phyloP scores from a whole-genome alignment of 2,888 invertebrate species.

The Pterostichus niger region DNA sequence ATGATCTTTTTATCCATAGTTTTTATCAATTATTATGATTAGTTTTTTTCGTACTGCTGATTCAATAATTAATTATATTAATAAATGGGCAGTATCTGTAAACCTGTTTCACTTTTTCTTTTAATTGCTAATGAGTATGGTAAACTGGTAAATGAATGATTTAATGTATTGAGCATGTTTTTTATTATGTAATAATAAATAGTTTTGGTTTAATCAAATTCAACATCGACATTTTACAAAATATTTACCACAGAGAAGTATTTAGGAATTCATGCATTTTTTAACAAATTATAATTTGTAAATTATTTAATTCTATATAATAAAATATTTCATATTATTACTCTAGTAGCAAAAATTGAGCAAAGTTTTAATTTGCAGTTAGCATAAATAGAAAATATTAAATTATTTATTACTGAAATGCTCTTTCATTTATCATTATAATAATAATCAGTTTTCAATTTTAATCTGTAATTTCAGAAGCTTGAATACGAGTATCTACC shows the following conservation, averaged over 20 bases:
- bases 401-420: slow-evolving; percentile 6
- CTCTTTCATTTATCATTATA: background rate
- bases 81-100: slow-evolving; percentile 16
- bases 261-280: no score
- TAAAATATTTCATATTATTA: background rate
- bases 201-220: background rate
- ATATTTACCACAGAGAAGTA: no score
- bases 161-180: slow-evolving; percentile 18
- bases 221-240: no score
- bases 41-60: slow-evolving; percentile 28
- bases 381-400: background rate
- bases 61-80: slow-evolving; percentile 54
- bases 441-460: background rate
- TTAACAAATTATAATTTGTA: no score
- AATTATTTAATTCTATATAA: background rate
- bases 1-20: no score
- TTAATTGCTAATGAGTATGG: slow-evolving; percentile 5
- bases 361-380: background rate
- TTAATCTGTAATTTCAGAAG: no score
- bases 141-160: slow-evolving; percentile 18
- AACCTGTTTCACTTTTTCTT: slow-evolving; percentile 20
- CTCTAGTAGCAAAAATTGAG: background rate
- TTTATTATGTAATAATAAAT: slow-evolving; percentile 12
- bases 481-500: no score
- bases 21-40: slow-evolving; percentile 46